phyloP scores from a whole-genome alignment of 2,888 invertebrate species.

The Cataglyphis livida region DNA sequence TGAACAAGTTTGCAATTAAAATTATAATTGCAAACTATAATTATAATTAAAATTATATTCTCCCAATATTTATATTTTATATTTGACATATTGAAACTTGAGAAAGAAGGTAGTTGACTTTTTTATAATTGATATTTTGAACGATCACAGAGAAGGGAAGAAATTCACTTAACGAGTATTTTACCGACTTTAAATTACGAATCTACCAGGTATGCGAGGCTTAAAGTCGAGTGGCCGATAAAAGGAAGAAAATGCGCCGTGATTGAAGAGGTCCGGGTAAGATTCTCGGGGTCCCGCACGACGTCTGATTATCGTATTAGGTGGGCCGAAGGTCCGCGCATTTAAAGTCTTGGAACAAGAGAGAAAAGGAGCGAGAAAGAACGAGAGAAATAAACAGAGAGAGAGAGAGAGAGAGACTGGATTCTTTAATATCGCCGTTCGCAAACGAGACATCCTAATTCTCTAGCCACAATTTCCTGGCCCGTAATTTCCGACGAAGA shows the following conservation, averaged over 20 bases:
- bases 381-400: too few relatives aligned
- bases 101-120: not conserved
- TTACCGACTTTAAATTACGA: slow-evolving; percentile 53
- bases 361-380: not conserved
- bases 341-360: slow-evolving; percentile 29
- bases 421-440: slow-evolving; percentile 48
- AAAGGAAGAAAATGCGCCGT: slow-evolving; percentile 42
- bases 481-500: slow-evolving; percentile 55
- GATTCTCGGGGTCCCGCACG: slow-evolving; percentile 9
- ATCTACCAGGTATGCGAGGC: slow-evolving; percentile 50
- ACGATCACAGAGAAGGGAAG: slow-evolving; percentile 1
- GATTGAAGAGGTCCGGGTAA: slow-evolving; percentile 43
- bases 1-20: not conserved
- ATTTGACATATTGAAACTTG: not conserved
- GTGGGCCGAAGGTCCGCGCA: slow-evolving; percentile 20
- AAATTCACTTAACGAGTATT: slow-evolving; percentile 43
- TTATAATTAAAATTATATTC: not conserved
- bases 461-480: slow-evolving; percentile 42
- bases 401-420: slow-evolving; percentile 4
- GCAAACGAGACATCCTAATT: slow-evolving; percentile 54
- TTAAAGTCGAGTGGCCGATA: slow-evolving; percentile 35
- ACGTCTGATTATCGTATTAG: slow-evolving; percentile 56
- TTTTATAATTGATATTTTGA: slow-evolving; percentile 27
- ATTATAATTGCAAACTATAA: not conserved
- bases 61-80: not conserved